Conservation (phyloP, 2,113 vertebrate species). For the Platysternon megacephalum region DNA sequence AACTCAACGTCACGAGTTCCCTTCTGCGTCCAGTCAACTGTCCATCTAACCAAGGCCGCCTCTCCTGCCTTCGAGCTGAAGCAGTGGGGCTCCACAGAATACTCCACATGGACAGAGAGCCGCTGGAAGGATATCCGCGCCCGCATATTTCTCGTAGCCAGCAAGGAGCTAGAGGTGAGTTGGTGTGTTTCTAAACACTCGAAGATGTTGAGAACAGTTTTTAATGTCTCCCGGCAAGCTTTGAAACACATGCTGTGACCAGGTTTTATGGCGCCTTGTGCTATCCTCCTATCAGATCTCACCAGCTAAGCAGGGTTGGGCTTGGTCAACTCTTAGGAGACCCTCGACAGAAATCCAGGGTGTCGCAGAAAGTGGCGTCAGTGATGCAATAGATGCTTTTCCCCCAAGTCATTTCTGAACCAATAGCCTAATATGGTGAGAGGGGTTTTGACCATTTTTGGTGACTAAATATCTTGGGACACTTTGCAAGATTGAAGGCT, state of each 20-base stretch:
- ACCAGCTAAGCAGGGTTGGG: not conserved
- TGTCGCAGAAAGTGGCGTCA: fast-evolving
- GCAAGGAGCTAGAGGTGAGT: conserved; percentile 92
- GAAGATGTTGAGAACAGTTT: not conserved
- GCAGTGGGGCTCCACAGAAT: conserved; percentile 87
- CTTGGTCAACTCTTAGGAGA: not conserved
- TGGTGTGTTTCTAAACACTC: fast-evolving
- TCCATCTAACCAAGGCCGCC: conserved; percentile 76
- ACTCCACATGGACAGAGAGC: conserved; percentile 96
- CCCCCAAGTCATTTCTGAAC: not conserved
- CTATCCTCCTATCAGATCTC: not conserved
- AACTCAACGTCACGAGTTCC: conserved; percentile 78
- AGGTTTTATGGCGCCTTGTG: not conserved
- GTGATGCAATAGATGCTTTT: not conserved
- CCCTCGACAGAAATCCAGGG: not conserved
- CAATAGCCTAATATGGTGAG: not conserved
- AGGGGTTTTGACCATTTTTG: not conserved
- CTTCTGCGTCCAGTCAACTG: conserved; percentile 83
- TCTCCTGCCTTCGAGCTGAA: conserved; percentile 92
- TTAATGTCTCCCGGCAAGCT: not conserved
- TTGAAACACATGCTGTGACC: not conserved
- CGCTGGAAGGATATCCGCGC: conserved; percentile 92
- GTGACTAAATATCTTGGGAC: not conserved
- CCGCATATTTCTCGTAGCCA: conserved; percentile 93
- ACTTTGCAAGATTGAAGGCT: not conserved